Conservation (phyloP, 2,888 invertebrate species). For the Tipula vernalis region DNA sequence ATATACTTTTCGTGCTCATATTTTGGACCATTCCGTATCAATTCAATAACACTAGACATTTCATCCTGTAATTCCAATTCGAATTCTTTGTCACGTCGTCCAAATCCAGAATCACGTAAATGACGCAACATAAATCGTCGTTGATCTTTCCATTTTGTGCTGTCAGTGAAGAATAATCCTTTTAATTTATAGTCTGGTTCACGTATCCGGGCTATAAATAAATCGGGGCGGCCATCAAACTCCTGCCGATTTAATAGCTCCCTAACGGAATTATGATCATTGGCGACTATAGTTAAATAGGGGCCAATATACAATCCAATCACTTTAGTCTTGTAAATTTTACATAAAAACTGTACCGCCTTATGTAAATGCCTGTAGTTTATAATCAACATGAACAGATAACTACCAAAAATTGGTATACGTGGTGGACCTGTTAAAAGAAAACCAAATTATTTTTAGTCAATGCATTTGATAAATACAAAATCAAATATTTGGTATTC, state of each 20-base stretch:
- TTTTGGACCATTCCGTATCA: conserved; percentile 37
- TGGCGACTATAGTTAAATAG: conserved; percentile 38
- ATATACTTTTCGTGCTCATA: conserved; percentile 34
- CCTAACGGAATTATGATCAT: conserved; percentile 41
- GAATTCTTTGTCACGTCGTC: conserved; percentile 42
- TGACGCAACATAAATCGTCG: conserved; percentile 51
- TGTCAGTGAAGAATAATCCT: conserved; percentile 56
- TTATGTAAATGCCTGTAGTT: conserved; percentile 40
- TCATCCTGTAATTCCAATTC: conserved; percentile 40
- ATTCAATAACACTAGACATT: conserved; percentile 35
- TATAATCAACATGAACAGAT: conserved; percentile 42
- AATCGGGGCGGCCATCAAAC: conserved; percentile 47
- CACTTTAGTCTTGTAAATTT: conserved; percentile 44
- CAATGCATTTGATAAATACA: neutral
- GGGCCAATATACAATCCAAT: conserved; percentile 45
- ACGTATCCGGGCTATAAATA: conserved; percentile 38
- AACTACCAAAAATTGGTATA: conserved; percentile 49
- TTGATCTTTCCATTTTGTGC: conserved; percentile 50
- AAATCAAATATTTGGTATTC: neutral
- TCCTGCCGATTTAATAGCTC: conserved; percentile 46
- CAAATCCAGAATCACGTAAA: conserved; percentile 56
- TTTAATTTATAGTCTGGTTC: conserved; percentile 30
- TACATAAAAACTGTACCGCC: conserved; percentile 38
- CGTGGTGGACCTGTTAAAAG: conserved; percentile 43
- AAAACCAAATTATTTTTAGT: neutral